Conservation (phyloP, 2,113 vertebrate species). For the Apodemus speciosus region DNA sequence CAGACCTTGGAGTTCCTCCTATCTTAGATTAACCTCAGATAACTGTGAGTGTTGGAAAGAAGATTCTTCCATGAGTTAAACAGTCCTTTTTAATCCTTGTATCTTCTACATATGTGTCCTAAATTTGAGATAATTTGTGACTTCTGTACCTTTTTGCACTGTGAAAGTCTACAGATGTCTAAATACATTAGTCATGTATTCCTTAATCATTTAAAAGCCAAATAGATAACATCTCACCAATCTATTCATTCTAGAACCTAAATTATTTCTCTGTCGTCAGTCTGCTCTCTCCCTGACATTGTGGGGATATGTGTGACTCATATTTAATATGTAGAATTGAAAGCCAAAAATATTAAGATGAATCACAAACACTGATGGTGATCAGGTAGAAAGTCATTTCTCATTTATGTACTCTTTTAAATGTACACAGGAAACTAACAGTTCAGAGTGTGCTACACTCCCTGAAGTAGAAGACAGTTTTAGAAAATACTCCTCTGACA, state of each 20-base stretch:
- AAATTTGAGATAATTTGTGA: not conserved
- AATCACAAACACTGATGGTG: constrained; percentile 25
- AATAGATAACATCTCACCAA: not conserved
- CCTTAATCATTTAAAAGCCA: not conserved
- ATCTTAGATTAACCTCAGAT: not conserved
- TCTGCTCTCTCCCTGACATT: not conserved
- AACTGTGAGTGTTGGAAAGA: not conserved
- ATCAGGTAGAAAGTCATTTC: not conserved
- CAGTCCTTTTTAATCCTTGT: not conserved
- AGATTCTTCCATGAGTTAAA: not conserved
- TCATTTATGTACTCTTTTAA: not conserved
- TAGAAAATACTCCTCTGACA: not conserved
- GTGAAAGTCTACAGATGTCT: not conserved
- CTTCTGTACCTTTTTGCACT: not conserved
- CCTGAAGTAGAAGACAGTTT: not conserved
- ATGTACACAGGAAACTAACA: not conserved
- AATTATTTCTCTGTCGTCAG: not conserved
- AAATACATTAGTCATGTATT: not conserved
- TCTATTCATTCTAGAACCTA: not conserved
- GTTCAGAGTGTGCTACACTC: not conserved
- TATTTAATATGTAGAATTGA: not conserved
- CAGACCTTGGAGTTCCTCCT: not conserved
- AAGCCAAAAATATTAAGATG: not conserved
- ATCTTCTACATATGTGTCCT: not conserved
- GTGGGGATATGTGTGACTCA: not conserved